Evolutionary conservation across 2,888 invertebrate genomes (phyloP).

Genomic region (Polyploca ridens): DNA sequence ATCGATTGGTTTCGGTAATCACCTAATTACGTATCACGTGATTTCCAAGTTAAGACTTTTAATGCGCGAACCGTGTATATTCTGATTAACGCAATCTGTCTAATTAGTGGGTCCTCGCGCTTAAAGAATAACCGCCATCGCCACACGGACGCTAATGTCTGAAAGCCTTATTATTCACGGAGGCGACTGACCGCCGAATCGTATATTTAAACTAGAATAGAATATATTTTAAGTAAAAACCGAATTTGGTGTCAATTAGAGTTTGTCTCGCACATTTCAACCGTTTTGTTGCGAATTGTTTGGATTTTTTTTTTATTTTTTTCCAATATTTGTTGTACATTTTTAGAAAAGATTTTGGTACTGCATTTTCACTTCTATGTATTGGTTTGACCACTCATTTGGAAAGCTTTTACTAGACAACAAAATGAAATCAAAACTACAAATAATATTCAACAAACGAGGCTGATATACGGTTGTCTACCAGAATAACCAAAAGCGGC

Average conservation of each 20-base stretch:
- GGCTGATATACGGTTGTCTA: too few species aligned
- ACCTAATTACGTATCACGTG: constrained; percentile 81
- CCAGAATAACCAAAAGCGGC: too few species aligned
- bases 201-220: background rate
- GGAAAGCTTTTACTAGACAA: too few species aligned
- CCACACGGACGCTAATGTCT: background rate
- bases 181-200: background rate
- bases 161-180: background rate
- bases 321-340: too few species aligned
- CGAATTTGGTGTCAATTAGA: constrained; percentile 6
- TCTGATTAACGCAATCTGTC: constrained; percentile 74
- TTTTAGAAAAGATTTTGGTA: too few species aligned
- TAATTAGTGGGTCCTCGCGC: constrained; percentile 4
- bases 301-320: too few species aligned
- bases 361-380: too few species aligned
- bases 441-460: too few species aligned
- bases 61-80: constrained; percentile 81
- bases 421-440: too few species aligned
- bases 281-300: background rate
- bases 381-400: too few species aligned
- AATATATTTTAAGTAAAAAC: constrained; percentile 3
- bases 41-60: constrained; percentile 75
- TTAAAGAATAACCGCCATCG: background rate
- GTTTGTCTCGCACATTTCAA: background rate
- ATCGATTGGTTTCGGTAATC: constrained; percentile 84